Percentiles rank a stretch among this genome's conserved stretches.
Evolutionary conservation across 1,140 invertebrate genomes (phyloP).

Genomic region (Papilio xuthus): DNA sequence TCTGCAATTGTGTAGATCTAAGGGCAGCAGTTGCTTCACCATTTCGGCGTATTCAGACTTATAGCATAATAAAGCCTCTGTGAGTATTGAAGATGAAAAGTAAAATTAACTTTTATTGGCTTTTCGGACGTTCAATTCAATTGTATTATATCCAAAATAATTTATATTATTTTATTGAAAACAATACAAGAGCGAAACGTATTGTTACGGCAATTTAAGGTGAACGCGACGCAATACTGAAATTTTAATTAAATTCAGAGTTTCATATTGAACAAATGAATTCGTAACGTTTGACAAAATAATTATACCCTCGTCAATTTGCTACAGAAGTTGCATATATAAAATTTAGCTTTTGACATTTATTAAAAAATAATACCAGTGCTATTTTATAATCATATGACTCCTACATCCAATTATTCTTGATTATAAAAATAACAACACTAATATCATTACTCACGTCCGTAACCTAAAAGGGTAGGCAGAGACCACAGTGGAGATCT

Average conservation of each 20-base stretch:
- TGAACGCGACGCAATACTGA: conserved; percentile 9
- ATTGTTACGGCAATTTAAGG: conserved; percentile 2
- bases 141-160: not conserved
- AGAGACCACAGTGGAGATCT: too few relatives aligned
- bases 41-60: too few relatives aligned
- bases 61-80: not conserved
- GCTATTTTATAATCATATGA: too few relatives aligned
- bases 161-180: not conserved
- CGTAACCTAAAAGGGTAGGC: too few relatives aligned
- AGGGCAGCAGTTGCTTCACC: too few relatives aligned
- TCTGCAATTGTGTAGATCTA: too few relatives aligned
- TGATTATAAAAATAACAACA: too few relatives aligned
- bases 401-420: too few relatives aligned
- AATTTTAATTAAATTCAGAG: conserved; percentile 20
- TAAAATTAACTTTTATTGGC: not conserved
- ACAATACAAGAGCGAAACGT: conserved; percentile 11
- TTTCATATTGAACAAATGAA: conserved; percentile 1
- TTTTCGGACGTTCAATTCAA: not conserved
- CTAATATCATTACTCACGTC: too few relatives aligned
- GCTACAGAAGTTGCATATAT: not conserved
- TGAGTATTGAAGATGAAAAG: not conserved
- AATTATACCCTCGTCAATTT: not conserved
- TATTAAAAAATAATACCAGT: too few relatives aligned
- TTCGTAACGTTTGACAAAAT: not conserved
- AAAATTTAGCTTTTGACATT: not conserved